Percentiles rank a stretch among this genome's conserved stretches.
Conservation (phyloP, 2,113 vertebrate genomes). For the Neogale vison region DNA sequence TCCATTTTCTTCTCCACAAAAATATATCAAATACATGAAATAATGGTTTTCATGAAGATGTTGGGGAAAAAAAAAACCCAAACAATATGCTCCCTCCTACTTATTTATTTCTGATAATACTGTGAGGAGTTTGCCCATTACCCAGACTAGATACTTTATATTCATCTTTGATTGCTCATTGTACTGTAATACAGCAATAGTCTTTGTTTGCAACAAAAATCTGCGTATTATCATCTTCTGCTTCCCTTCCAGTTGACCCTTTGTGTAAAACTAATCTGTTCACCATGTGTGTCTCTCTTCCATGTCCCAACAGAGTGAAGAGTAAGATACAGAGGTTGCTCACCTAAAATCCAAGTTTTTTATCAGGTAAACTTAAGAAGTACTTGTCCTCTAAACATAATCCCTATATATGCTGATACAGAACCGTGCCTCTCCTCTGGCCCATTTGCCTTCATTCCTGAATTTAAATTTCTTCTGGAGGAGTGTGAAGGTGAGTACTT, state of each 20-base stretch:
- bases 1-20: rapidly evolving
- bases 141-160: not conserved
- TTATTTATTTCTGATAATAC: not conserved
- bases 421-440: not conserved
- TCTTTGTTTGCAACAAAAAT: not conserved
- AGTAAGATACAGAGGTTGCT: not conserved
- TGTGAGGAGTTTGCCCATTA: not conserved
- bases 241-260: not conserved
- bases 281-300: not conserved
- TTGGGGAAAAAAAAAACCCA: not conserved
- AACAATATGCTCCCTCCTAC: not conserved
- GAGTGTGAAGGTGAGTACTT: not conserved
- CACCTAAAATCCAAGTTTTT: not conserved
- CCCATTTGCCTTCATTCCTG: not conserved
- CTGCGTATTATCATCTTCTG: not conserved
- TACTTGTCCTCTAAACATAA: not conserved
- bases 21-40: not conserved
- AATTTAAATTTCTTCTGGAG: not conserved
- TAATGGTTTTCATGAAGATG: not conserved
- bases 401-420: not conserved
- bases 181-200: not conserved
- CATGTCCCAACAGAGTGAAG: not conserved
- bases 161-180: not conserved
- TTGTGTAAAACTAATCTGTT: not conserved
- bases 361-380: not conserved